Evolutionary conservation across 1,140 invertebrate species (phyloP).

Genomic region (Camponotus pennsylvanicus): DNA sequence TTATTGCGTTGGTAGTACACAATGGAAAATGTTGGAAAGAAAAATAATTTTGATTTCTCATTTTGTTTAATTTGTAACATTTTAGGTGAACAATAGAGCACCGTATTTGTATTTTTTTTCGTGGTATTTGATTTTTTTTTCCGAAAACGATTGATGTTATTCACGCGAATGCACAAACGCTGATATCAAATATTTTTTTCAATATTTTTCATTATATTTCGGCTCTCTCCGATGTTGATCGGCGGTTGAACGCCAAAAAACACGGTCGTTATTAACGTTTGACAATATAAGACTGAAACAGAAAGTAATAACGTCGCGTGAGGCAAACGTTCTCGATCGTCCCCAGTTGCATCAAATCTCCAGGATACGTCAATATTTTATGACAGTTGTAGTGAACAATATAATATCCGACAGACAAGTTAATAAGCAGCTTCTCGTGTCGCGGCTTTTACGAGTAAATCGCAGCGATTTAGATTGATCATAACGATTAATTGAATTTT

Average conservation of each 20-base stretch:
- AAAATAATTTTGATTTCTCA: not conserved
- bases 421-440: conserved; percentile 30
- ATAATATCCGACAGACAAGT: conserved; percentile 51
- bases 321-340: conserved; percentile 38
- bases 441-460: not conserved
- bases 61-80: conserved; percentile 19
- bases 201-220: conserved; percentile 47
- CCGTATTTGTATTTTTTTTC: not conserved
- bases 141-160: not conserved
- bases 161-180: conserved; percentile 8
- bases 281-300: not conserved
- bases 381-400: conserved; percentile 15
- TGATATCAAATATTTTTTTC: conserved; percentile 47
- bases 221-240: not conserved
- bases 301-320: conserved; percentile 36
- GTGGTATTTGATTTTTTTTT: not conserved
- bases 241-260: not conserved
- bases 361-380: conserved; percentile 52
- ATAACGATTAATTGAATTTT: conserved; percentile 57
- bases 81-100: not conserved
- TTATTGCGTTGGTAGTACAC: not conserved
- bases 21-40: not conserved
- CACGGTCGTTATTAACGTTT: conserved; percentile 21
- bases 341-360: conserved; percentile 41
- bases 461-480: not conserved